Evolutionary conservation across 2,113 vertebrate species (phyloP).

Genomic region (human): DNA sequence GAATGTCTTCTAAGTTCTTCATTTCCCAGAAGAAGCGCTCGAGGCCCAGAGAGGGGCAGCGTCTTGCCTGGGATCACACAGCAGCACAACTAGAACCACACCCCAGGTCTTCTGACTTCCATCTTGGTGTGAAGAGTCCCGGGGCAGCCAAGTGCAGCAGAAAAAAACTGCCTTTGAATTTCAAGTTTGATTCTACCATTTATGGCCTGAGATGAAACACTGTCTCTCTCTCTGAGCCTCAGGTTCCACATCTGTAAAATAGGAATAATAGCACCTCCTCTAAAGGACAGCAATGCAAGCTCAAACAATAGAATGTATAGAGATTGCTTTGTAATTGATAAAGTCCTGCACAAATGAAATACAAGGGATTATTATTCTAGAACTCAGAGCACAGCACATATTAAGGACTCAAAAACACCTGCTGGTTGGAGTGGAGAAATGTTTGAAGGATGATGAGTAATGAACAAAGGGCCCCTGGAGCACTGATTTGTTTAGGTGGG

Average conservation of each 20-base stretch:
- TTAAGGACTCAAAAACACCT: neutral
- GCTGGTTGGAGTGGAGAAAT: neutral
- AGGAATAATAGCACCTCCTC: neutral
- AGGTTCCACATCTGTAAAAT: constrained; percentile 7
- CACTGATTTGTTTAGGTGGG: neutral
- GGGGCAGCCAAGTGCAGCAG: neutral
- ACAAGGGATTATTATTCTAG: neutral
- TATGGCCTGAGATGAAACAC: neutral
- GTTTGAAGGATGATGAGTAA: neutral
- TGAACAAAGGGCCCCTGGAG: neutral
- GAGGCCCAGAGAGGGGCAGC: neutral
- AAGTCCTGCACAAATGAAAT: neutral
- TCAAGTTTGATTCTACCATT: constrained; percentile 11
- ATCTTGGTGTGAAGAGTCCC: neutral
- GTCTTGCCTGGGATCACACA: neutral
- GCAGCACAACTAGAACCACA: neutral
- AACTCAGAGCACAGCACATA: neutral
- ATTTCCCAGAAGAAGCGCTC: neutral
- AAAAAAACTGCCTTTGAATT: neutral
- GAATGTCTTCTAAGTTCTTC: neutral
- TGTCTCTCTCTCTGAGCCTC: neutral
- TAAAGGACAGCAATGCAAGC: neutral
- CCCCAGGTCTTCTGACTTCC: neutral
- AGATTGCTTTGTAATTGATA: neutral
- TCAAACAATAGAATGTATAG: neutral